Conservation (phyloP, 2,113 vertebrate genomes). For the Sus scrofa region T2T-Sscrofa CM000818.6:99178001-99178500, state of each 20-base stretch:
- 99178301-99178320: not conserved
- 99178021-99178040: not conserved
- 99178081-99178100: slow-evolving; percentile 17
- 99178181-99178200: not conserved
- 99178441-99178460: slow-evolving; percentile 1
- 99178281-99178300: not conserved
- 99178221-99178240: not conserved
- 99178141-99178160: not conserved
- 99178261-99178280: slow-evolving; percentile 7
- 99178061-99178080: slow-evolving; percentile 3
- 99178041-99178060: not conserved
- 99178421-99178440: not conserved
- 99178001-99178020: not conserved
- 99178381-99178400: not conserved
- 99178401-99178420: not conserved
- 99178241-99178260: not conserved
- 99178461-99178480: not conserved
- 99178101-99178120: not conserved
- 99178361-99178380: not conserved
- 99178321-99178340: not conserved
- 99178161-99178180: not conserved
- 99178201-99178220: not conserved
- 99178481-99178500: not conserved
- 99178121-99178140: not conserved
- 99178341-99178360: not conserved